Evolutionary conservation across 2,113 vertebrate species (phyloP).

Genomic region (Salvelinus fontinalis): DNA sequence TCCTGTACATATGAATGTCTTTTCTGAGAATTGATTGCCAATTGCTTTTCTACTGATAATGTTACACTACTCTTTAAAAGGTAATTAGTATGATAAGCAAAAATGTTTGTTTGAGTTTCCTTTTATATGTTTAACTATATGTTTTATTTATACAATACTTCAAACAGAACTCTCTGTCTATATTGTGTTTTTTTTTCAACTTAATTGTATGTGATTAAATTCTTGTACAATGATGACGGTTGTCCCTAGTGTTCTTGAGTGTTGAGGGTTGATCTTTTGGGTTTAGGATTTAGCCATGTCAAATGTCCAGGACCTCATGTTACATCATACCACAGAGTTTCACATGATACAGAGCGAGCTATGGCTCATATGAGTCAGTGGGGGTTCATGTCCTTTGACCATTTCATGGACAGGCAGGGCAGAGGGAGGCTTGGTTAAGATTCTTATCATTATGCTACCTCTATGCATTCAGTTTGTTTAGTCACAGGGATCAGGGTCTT

Average conservation of each 20-base stretch:
- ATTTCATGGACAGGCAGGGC: too few species aligned
- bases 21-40: slow-evolving; percentile 10
- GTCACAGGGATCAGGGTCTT: too few species aligned
- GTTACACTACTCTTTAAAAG: slow-evolving; percentile 28
- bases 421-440: too few species aligned
- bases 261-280: neutral
- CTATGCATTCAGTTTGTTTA: too few species aligned
- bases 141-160: slow-evolving; percentile 57
- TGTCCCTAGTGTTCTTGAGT: neutral
- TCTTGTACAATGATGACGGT: slow-evolving; percentile 23
- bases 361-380: too few species aligned
- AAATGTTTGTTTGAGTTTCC: slow-evolving; percentile 37
- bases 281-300: neutral
- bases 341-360: neutral
- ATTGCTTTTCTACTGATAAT: slow-evolving; percentile 27
- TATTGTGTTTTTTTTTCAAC: slow-evolving; percentile 48
- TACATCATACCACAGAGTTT: neutral
- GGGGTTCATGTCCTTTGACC: too few species aligned
- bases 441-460: too few species aligned
- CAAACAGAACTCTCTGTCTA: slow-evolving; percentile 31
- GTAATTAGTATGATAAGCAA: slow-evolving; percentile 34
- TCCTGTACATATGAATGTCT: slow-evolving; percentile 55
- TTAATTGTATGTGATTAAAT: slow-evolving; percentile 61
- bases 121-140: slow-evolving; percentile 48
- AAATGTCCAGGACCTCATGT: neutral